Evolutionary conservation across 2,888 invertebrate genomes (phyloP).

Genomic region (Melinaea menophilus): DNA sequence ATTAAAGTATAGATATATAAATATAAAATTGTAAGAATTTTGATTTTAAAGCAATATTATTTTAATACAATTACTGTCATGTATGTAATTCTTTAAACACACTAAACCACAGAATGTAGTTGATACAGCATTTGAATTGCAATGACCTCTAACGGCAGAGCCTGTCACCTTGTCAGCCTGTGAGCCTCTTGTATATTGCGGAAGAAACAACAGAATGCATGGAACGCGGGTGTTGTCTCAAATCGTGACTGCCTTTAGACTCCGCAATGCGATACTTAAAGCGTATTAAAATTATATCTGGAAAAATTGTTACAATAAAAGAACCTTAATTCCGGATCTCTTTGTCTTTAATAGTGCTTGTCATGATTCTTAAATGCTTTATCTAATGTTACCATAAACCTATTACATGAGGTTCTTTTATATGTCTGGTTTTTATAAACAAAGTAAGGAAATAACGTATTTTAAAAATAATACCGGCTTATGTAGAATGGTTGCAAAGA

Average conservation of each 20-base stretch:
- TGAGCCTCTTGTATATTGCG: constrained; percentile 21
- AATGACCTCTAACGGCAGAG: constrained; percentile 5
- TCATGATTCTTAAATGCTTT: not conserved
- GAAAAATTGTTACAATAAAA: constrained; percentile 17
- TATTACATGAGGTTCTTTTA: not conserved
- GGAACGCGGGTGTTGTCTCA: constrained; percentile 37
- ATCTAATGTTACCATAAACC: not conserved
- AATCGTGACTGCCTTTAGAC: constrained; percentile 36
- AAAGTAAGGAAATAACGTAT: not conserved
- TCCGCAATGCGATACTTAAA: constrained; percentile 26
- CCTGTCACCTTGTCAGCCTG: not conserved
- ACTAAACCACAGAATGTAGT: not conserved
- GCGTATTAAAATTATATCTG: constrained; percentile 19
- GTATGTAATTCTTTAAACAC: no score
- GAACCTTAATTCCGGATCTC: not conserved
- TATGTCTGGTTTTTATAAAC: not conserved
- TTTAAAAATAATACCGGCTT: not conserved
- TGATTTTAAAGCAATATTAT: no score
- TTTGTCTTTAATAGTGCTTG: constrained; percentile 5
- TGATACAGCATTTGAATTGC: constrained; percentile 12
- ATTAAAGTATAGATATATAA: constrained; percentile 35
- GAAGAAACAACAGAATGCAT: constrained; percentile 31
- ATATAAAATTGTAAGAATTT: no score
- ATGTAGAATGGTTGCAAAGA: not conserved
- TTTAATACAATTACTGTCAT: no score